Percentiles rank a stretch among this genome's conserved stretches.
Evolutionary conservation across 2,113 vertebrate species (phyloP).

Genomic region (Vulpes ferrilata): DNA sequence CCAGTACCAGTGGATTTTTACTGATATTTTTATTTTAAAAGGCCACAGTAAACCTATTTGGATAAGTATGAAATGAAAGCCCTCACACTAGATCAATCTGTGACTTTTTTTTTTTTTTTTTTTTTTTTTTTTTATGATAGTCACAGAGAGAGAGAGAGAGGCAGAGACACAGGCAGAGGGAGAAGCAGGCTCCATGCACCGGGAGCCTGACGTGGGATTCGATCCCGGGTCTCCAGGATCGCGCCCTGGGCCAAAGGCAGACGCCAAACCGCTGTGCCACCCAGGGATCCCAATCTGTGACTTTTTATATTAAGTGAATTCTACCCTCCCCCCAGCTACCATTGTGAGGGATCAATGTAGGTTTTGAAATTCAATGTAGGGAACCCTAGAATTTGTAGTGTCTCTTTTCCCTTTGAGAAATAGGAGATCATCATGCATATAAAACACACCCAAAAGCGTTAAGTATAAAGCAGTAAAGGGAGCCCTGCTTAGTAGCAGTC

Average conservation of each 20-base stretch:
- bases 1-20: conserved; percentile 42
- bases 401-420: not conserved
- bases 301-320: conserved; percentile 38
- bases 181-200: no score
- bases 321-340: not conserved
- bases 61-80: conserved; percentile 56
- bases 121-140: no score
- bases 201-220: no score
- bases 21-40: conserved; percentile 72
- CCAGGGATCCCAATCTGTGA: conserved; percentile 36
- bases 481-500: not conserved
- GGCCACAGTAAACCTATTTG: conserved; percentile 38
- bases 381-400: conserved; percentile 31
- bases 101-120: no score
- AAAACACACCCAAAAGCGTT: not conserved
- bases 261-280: no score
- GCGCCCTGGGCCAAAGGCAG: no score
- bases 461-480: not conserved
- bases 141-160: no score
- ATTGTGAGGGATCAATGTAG: conserved; percentile 51
- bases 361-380: conserved; percentile 78
- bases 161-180: no score
- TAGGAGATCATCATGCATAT: not conserved
- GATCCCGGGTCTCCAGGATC: no score
- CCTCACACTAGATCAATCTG: conserved; percentile 57